Evolutionary conservation across 2,113 vertebrate species (phyloP).

Genomic region (Sceloporus undulatus): DNA sequence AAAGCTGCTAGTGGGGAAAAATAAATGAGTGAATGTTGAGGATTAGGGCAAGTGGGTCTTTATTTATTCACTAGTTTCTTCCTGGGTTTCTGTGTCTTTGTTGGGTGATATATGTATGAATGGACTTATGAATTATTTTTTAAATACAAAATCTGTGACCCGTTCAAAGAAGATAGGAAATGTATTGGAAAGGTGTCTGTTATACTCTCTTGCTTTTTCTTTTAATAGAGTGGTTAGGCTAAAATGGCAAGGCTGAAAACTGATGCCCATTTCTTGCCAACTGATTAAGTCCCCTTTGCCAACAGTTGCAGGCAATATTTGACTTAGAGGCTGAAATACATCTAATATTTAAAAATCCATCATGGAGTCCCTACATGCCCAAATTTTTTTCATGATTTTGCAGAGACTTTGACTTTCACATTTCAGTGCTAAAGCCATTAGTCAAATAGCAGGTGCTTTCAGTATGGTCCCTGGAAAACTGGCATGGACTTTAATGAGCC

Average conservation of each 20-base stretch:
- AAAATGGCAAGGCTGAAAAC: neutral
- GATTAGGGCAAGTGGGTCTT: slow-evolving; percentile 58
- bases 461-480: neutral
- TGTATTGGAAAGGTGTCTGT: neutral
- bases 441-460: slow-evolving; percentile 15
- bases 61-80: slow-evolving; percentile 55
- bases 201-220: neutral
- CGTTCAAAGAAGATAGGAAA: neutral
- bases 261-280: neutral
- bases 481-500: slow-evolving; percentile 21
- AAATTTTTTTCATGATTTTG: neutral
- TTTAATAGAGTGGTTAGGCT: neutral
- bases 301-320: neutral
- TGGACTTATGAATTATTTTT: slow-evolving; percentile 36
- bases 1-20: slow-evolving; percentile 58
- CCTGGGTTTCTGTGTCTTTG: slow-evolving; percentile 35
- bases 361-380: neutral
- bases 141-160: neutral
- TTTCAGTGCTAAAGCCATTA: slow-evolving; percentile 6
- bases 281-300: neutral
- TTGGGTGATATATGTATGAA: slow-evolving; percentile 30
- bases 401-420: neutral
- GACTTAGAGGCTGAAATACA: neutral
- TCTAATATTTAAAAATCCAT: neutral
- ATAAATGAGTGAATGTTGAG: slow-evolving; percentile 58